Conservation (phyloP, 2,888 invertebrate genomes). For the Meghimatium bilineatum region DNA sequence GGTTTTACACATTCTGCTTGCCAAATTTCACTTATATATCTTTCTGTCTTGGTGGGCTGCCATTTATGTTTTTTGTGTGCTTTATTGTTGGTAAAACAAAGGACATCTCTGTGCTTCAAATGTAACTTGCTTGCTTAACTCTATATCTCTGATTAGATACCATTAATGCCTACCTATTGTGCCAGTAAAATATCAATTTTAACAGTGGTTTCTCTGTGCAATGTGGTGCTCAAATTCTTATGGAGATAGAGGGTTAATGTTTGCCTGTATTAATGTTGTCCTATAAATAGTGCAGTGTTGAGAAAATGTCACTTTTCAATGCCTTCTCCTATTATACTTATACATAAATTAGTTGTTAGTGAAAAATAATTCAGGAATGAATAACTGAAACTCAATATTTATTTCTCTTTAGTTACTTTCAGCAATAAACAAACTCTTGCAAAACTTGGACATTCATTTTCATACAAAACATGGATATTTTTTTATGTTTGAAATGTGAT, state of each 20-base stretch:
- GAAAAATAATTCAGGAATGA: neutral
- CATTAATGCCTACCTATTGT: too few relatives aligned
- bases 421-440: too few relatives aligned
- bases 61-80: neutral
- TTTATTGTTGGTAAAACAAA: neutral
- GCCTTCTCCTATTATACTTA: neutral
- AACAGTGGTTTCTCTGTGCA: too few relatives aligned
- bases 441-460: too few relatives aligned
- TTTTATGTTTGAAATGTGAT: too few relatives aligned
- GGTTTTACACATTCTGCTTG: slow-evolving; percentile 24
- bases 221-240: too few relatives aligned
- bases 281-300: neutral
- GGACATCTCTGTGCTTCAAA: neutral
- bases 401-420: too few relatives aligned
- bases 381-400: neutral
- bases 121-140: neutral
- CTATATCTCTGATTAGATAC: too few relatives aligned
- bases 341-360: too few relatives aligned
- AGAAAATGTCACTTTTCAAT: neutral
- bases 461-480: too few relatives aligned
- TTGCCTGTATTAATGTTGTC: neutral
- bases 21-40: neutral
- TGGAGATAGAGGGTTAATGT: too few relatives aligned
- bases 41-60: neutral
- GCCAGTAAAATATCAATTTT: too few relatives aligned